Base-by-base conservation (phyloP, 1,140 invertebrate species). In the Nebria ingens region DNA sequence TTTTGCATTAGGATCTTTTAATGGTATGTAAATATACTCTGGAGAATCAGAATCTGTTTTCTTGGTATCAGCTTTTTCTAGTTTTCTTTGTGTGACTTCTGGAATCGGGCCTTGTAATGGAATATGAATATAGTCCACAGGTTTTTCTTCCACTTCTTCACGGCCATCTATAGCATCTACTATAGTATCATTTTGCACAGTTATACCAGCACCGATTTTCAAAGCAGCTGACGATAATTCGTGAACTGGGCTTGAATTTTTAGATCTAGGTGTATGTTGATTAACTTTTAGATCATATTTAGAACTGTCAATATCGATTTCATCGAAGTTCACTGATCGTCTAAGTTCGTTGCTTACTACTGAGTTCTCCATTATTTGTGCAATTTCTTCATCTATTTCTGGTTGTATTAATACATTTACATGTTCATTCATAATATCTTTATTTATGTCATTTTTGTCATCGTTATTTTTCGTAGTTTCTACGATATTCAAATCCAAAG, bases 21-120 rank as follows among this genome's bases (percentile, higher is more conserved):
- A 17, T 12, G 40, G 40, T 45, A 45, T 45, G 15, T 45, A 45
- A 45, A 45, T 45, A 45, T 45, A 45, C 17, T 45, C 40, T 12
- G 40, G 40, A 12, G 40, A 45, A 12, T 45, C 40, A 12, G 3
- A 9, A 11, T n/a, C 6, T 45, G 15, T 45, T 17, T 45, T 45
- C 15, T 17, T 29, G 4, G 15, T 45, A 3, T 45, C 6, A 45
- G 3, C 15, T 45, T 45, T 6, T 45, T 45, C 40, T 45, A 11
- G 9, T 45, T 4, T 9, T 17, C 4, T 45, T 45, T 45, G 9
- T 45, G 9, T 17, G 3, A 45, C 40, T 34, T 11, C 40, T 17
- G 40, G 40, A 9, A 11, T 9, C 17, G 40, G 40, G 3, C 40
- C 40, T 45, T 45, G 6, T 45, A 45, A 17, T 12, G 40, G 40